Conservation (phyloP, 1,140 invertebrate genomes). For the Zaprionus capensis region DNA sequence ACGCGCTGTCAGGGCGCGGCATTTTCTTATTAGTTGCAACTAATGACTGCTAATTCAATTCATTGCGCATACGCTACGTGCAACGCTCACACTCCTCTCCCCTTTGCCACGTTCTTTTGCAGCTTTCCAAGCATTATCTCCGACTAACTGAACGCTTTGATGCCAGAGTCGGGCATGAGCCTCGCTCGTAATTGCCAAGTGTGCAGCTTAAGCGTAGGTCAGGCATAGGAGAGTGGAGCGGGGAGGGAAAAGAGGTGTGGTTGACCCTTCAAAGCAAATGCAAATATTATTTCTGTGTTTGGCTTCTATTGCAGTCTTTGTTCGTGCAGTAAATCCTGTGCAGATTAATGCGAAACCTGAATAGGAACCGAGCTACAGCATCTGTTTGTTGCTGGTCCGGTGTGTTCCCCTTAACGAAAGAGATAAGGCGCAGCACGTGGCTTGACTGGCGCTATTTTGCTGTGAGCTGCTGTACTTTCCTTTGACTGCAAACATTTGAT, state of each 20-base stretch:
- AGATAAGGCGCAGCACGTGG: no score
- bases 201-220: neutral
- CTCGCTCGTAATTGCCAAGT: slow-evolving; percentile 8
- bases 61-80: slow-evolving; percentile 36
- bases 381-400: no score
- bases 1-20: slow-evolving; percentile 3
- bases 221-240: neutral
- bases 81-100: neutral
- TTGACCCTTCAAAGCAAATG: neutral
- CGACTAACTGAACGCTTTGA: neutral
- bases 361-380: no score
- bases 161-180: neutral
- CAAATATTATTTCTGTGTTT: slow-evolving; percentile 3
- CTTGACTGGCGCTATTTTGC: no score
- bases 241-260: no score
- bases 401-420: no score
- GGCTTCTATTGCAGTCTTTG: neutral
- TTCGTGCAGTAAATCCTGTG: neutral
- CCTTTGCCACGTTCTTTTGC: neutral
- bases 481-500: no score
- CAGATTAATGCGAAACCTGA: neutral
- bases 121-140: neutral
- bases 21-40: slow-evolving; percentile 8
- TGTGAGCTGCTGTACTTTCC: no score
- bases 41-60: slow-evolving; percentile 31